Percentiles rank a stretch among this genome's conserved stretches.
These are phyloP conservation scores for Elanus axillaris DNA, from an alignment of 2,113 vertebrate genomes.

Conservation along the genomic window DNA sequence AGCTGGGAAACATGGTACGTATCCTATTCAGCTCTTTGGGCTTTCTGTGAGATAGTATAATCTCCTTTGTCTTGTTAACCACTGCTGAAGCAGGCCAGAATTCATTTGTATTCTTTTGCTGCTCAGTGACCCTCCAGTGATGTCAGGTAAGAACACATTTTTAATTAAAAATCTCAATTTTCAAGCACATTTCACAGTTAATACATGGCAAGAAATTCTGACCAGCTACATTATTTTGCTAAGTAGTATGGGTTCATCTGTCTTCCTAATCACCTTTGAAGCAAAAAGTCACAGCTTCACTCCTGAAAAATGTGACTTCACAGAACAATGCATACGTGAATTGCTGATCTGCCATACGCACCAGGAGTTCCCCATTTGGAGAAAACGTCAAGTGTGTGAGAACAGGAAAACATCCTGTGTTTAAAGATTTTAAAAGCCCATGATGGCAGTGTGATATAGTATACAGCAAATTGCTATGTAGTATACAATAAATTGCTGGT, in stretches of 20 bases:
- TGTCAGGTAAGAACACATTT: slow-evolving; percentile 15
- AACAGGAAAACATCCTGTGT: not conserved
- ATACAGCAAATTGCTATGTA: not conserved
- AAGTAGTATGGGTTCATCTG: not conserved
- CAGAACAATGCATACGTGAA: not conserved
- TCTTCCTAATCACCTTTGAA: slow-evolving; percentile 31
- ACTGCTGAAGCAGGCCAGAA: not conserved
- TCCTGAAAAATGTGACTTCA: slow-evolving; percentile 5
- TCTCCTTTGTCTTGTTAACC: not conserved
- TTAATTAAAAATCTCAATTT: slow-evolving; percentile 64
- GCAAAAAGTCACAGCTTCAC: not conserved
- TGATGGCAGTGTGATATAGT: not conserved
- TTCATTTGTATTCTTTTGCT: slow-evolving; percentile 23
- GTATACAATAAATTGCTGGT: not conserved
- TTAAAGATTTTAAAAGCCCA: not conserved
- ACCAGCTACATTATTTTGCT: slow-evolving; percentile 37
- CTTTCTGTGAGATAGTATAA: not conserved
- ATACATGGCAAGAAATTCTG: slow-evolving; percentile 17
- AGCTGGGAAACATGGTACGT: not conserved
- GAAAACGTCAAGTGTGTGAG: not conserved
- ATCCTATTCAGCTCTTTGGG: not conserved
- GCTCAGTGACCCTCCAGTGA: not conserved
- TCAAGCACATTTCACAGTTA: slow-evolving; percentile 64
- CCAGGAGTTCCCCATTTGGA: not conserved
- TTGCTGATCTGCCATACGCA: not conserved